These are phyloP conservation scores for Aphelenchoides fujianensis DNA, from an alignment of 1,140 invertebrate species.

Conservation along the genomic window DNA sequence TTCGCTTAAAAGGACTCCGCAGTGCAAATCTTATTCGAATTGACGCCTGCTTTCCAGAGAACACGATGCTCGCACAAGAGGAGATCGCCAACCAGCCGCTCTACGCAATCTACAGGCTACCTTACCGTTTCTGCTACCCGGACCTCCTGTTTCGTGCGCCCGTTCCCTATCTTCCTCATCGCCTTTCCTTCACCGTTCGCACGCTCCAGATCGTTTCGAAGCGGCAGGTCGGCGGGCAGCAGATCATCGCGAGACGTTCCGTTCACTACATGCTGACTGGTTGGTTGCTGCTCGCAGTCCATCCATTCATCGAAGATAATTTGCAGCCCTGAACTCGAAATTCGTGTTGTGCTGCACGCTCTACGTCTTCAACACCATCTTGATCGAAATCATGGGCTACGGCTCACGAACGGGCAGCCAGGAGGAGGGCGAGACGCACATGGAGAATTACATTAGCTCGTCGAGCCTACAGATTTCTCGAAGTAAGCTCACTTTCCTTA, in stretches of 20 bases:
- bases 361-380: slow-evolving; percentile 59
- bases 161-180: slow-evolving; percentile 55
- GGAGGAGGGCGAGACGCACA: slow-evolving; percentile 52
- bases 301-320: too few relatives aligned
- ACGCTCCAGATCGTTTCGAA: slow-evolving; percentile 56
- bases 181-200: slow-evolving; percentile 57
- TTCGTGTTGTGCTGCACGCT: slow-evolving; percentile 62
- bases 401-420: slow-evolving; percentile 53
- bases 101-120: slow-evolving; percentile 55
- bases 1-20: too few relatives aligned
- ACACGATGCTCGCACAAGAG: slow-evolving; percentile 51
- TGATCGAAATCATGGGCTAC: slow-evolving; percentile 59
- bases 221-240: slow-evolving; percentile 47
- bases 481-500: slow-evolving; percentile 55
- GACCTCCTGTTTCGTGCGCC: slow-evolving; percentile 60
- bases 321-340: slow-evolving; percentile 59
- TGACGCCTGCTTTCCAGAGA: too few relatives aligned
- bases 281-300: too few relatives aligned
- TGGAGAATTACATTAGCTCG: slow-evolving; percentile 54
- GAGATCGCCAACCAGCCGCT: slow-evolving; percentile 51
- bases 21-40: too few relatives aligned
- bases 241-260: slow-evolving; percentile 46
- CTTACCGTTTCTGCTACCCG: too few relatives aligned
- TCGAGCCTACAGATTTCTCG: slow-evolving; percentile 61
- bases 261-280: slow-evolving; percentile 56